Conservation (phyloP, 2,797 vertebrate genomes). For the Acanthopagrus latus region DNA sequence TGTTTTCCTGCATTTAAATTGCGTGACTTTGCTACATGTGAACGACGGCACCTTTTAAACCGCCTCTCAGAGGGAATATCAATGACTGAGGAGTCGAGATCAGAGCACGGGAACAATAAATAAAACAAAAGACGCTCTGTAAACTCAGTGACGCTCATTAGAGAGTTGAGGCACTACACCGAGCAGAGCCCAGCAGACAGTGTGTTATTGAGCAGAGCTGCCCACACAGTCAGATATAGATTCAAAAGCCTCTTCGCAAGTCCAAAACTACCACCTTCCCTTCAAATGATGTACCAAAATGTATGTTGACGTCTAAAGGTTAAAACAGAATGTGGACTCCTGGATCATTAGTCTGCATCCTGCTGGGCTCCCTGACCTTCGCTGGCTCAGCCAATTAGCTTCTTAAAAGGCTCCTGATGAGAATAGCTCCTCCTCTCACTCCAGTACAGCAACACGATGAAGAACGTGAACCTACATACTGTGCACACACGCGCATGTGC, state of each 20-base stretch:
- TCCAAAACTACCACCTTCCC: background rate
- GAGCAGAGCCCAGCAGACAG: constrained; percentile 1
- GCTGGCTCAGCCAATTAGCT: constrained; percentile 61
- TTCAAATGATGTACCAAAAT: background rate
- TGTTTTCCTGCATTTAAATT: constrained; percentile 6
- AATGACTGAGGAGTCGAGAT: background rate
- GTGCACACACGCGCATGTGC: background rate
- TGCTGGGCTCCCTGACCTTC: constrained; percentile 54
- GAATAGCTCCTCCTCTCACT: constrained; percentile 11
- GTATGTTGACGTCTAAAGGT: background rate
- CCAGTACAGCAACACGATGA: constrained; percentile 1
- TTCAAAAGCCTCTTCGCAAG: background rate
- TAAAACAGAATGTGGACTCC: constrained; percentile 11
- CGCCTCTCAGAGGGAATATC: background rate
- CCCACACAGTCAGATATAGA: background rate
- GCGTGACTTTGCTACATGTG: background rate
- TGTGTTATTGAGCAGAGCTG: constrained; percentile 3
- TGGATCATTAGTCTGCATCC: constrained; percentile 37
- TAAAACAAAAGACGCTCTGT: constrained; percentile 18
- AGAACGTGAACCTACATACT: constrained; percentile 31
- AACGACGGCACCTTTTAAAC: background rate
- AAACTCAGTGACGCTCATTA: background rate
- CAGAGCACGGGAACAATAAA: background rate
- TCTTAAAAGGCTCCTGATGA: constrained; percentile 60
- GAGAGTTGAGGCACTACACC: background rate